Evolutionary conservation across 2,888 invertebrate species (phyloP).

Genomic region (Tachina lurida): DNA sequence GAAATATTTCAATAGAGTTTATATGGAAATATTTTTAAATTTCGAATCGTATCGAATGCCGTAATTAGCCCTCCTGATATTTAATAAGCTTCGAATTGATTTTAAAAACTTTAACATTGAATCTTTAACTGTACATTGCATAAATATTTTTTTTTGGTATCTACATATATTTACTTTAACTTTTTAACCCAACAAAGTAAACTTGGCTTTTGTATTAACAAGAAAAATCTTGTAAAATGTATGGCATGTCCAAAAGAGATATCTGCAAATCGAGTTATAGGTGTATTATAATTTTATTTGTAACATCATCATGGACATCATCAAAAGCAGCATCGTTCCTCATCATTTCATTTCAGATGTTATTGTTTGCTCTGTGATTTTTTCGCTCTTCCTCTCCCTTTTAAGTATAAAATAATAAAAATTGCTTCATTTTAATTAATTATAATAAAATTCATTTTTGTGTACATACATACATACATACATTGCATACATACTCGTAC

Average conservation of each 20-base stretch:
- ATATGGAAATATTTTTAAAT: too few relatives aligned
- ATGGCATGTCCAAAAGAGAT: background rate
- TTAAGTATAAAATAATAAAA: conserved; percentile 41
- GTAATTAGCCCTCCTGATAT: too few relatives aligned
- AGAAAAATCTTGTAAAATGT: background rate
- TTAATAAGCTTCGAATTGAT: too few relatives aligned
- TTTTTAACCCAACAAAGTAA: too few relatives aligned
- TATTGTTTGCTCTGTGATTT: conserved; percentile 20
- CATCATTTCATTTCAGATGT: conserved; percentile 47
- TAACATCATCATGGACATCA: conserved; percentile 25
- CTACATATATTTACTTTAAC: too few relatives aligned
- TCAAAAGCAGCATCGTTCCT: conserved; percentile 35
- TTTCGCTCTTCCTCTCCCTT: background rate
- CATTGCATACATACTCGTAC: background rate
- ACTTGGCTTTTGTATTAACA: too few relatives aligned
- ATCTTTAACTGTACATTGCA: too few relatives aligned
- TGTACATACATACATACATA: background rate
- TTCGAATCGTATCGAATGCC: too few relatives aligned
- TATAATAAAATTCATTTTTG: conserved; percentile 58
- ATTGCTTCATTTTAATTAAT: conserved; percentile 65
- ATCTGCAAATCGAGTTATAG: background rate
- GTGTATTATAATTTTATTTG: conserved; percentile 47
- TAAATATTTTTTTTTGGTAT: too few relatives aligned
- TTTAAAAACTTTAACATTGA: too few relatives aligned
- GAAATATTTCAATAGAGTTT: too few relatives aligned